phyloP scores from a whole-genome alignment of 30 jellyfish, hydroid and myxozoan species.

The Hydractinia symbiolongicarpus region DNA sequence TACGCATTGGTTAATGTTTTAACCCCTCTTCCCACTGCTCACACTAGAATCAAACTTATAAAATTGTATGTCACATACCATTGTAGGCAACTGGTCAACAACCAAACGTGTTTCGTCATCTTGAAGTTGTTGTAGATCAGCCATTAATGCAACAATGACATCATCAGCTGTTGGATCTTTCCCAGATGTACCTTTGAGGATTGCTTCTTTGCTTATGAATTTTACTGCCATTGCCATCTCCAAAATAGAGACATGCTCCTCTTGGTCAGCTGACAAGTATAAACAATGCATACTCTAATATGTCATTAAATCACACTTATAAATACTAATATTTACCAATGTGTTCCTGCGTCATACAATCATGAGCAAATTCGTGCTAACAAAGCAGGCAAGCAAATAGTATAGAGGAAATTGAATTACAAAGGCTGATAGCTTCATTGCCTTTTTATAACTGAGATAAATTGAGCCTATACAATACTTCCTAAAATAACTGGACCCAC shows the following conservation, averaged over 20 bases:
- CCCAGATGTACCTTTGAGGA: slow-evolving; percentile 14
- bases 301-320: background rate
- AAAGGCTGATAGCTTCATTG: no score
- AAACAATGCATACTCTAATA: background rate
- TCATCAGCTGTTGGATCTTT: slow-evolving; percentile 41
- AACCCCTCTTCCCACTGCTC: background rate
- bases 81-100: slow-evolving; percentile 38
- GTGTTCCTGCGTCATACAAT: no score
- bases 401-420: no score
- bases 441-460: no score
- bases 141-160: slow-evolving; percentile 59
- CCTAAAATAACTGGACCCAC: no score
- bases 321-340: no score
- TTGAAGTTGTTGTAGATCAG: slow-evolving; percentile 85
- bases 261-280: slow-evolving; percentile 72
- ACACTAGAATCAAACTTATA: background rate
- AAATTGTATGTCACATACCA: slow-evolving; percentile 32
- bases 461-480: no score
- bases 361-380: no score
- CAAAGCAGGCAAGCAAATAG: no score
- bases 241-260: slow-evolving; percentile 82
- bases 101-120: slow-evolving; percentile 51
- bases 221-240: slow-evolving; percentile 93
- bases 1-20: no score
- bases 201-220: slow-evolving; percentile 44